Conservation (phyloP, 1,140 invertebrate genomes). For the Atopsyche davidsoni region DNA sequence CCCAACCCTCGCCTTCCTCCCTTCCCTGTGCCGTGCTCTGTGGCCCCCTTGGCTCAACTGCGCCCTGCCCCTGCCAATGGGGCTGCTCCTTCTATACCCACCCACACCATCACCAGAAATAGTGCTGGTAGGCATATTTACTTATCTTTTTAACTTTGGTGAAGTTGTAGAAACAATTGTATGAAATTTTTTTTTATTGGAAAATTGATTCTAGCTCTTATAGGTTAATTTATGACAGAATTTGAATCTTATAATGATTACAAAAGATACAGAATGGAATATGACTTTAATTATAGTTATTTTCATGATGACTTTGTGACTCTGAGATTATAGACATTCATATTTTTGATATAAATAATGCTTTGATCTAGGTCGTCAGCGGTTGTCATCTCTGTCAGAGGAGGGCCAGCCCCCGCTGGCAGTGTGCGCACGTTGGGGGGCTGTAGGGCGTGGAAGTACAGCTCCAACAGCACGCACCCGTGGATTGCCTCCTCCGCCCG, state of each 20-base stretch:
- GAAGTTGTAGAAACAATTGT: too few relatives aligned
- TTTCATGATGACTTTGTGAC: too few relatives aligned
- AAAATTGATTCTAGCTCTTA: too few relatives aligned
- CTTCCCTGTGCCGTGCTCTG: conserved; percentile 75
- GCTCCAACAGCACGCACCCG: conserved; percentile 12
- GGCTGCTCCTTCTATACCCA: conserved; percentile 39
- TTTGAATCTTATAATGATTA: too few relatives aligned
- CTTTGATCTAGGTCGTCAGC: conserved; percentile 50
- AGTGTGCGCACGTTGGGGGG: conserved; percentile 57
- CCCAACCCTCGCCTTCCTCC: conserved; percentile 84
- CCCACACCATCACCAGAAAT: conserved; percentile 49
- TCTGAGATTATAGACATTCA: too few relatives aligned
- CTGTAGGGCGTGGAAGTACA: conserved; percentile 30
- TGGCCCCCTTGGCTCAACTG: conserved; percentile 78
- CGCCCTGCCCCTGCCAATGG: conserved; percentile 63
- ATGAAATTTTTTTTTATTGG: too few relatives aligned
- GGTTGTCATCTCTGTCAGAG: conserved; percentile 58
- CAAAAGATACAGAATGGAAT: too few relatives aligned
- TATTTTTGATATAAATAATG: too few relatives aligned
- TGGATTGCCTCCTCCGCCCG: conserved; percentile 37
- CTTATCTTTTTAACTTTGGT: too few relatives aligned
- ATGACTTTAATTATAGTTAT: too few relatives aligned
- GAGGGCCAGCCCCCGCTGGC: conserved; percentile 62
- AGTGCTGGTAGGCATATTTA: conserved; percentile 36
- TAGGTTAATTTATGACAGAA: too few relatives aligned